Base-by-base conservation (phyloP, 2,888 invertebrate genomes). In the Epirrita christyi region DNA sequence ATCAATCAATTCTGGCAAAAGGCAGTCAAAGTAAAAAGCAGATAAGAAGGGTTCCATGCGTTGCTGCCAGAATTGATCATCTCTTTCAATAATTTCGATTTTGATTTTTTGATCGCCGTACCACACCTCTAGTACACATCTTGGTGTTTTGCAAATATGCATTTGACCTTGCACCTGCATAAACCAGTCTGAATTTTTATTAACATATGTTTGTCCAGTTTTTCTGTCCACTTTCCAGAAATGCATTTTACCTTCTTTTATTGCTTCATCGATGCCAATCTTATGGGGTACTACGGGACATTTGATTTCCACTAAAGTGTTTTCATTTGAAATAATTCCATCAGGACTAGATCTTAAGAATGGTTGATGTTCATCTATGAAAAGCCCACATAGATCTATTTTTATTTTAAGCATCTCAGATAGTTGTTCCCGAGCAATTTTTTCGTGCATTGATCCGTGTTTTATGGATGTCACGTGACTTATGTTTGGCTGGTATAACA, bases 321-420 rank as follows among this genome's bases (percentile, higher is more conserved):
- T 54, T 37, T 63, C 55, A n/a, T 0, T 54, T 28, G 5, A 45
- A 10, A 13, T 37, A 29, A 59, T 41, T 1, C 60, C 62, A 47
- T 66, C 60, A 15, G 64, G 62, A n/a, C 51, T 54, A 8, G 65
- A 59, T 0, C 59, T 63, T 10, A 59, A n/a, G 51, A 49, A 63
- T 8, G 62, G 54, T 28, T 40, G 13, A 9, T 48, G 40, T 36
- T 46, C 41, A 38, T 60, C 61, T 8, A 63, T 55, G 41, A 56
- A 59, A n/a, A 52, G 37, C 8, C 49, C 52, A 21, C 52, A 45
- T 7, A 29, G 27, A 6, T 52, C 21, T 14, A 52, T 52, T 52
- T 44, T 44, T 3, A 46, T 10, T 10, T 41, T 13, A 2, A 21
- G 4, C 8, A 32, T 15, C 5, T 40, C 29, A 11, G 53, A 45